These are phyloP conservation scores for Bergia sp. DNA, from an alignment of 92 coral and sea anemone genomes.

Conservation along the genomic window DNA sequence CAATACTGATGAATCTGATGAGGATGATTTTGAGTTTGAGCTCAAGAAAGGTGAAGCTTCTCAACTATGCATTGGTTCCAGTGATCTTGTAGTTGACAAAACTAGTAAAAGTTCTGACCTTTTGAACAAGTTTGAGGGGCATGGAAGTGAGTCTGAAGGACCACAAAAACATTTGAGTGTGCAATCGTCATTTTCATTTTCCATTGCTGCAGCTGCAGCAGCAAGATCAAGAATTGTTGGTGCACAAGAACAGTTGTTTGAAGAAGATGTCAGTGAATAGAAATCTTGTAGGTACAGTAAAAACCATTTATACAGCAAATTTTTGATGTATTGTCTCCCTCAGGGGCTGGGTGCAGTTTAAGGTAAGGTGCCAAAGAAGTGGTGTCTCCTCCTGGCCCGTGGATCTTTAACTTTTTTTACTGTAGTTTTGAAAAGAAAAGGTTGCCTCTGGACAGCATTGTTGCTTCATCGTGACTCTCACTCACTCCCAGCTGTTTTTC, in stretches of 20 bases:
- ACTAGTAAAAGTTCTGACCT: neutral
- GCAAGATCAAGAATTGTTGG: conserved; percentile 73
- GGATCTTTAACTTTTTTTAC: too few relatives aligned
- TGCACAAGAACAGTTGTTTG: conserved; percentile 77
- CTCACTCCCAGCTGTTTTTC: too few relatives aligned
- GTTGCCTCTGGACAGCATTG: too few relatives aligned
- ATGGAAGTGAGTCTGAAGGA: neutral
- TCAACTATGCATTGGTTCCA: neutral
- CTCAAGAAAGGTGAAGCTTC: neutral
- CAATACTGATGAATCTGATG: neutral
- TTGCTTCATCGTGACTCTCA: too few relatives aligned
- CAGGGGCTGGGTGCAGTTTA: too few relatives aligned
- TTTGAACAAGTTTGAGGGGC: conserved; percentile 8
- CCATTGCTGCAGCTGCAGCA: conserved; percentile 85
- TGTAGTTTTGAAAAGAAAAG: too few relatives aligned
- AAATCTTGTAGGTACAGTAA: neutral
- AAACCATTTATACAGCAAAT: too few relatives aligned
- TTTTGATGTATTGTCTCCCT: neutral
- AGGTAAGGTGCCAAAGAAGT: too few relatives aligned
- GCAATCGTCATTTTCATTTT: conserved; percentile 75
- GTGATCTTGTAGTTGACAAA: conserved; percentile 15
- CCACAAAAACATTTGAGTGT: conserved; percentile 4
- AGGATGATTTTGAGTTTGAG: neutral
- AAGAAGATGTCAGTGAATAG: conserved; percentile 62
- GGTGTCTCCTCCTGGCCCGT: too few relatives aligned